A percentile compares a stretch with the other conserved stretches of the same genome.
Conservation (phyloP, 2,888 invertebrate species). For the Polyommatus icarus region DNA sequence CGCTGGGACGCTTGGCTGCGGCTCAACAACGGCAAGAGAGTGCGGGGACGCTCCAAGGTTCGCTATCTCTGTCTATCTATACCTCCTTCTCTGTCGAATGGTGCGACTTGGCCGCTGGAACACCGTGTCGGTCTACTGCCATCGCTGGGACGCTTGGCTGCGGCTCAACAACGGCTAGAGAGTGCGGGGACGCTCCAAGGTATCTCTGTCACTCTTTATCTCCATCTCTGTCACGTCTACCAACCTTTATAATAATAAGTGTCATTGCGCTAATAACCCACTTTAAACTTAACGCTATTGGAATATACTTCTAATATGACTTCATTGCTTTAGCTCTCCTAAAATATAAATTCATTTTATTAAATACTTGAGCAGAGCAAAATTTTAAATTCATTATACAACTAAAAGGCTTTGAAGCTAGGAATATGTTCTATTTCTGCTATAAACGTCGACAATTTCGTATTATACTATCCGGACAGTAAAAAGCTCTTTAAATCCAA, state of each 20-base stretch:
- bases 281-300: not conserved
- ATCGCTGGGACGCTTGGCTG: slow-evolving; percentile 96
- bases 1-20: no score
- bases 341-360: not conserved
- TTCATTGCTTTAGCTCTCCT: not conserved
- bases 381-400: not conserved
- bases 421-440: not conserved
- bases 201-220: slow-evolving; percentile 47
- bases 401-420: not conserved
- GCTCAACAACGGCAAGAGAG: no score
- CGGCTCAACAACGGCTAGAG: slow-evolving; percentile 93
- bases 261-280: not conserved
- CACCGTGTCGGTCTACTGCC: slow-evolving; percentile 91
- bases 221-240: not conserved
- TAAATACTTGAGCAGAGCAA: not conserved
- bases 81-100: not conserved
- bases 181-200: slow-evolving; percentile 94
- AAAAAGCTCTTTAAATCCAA: not conserved
- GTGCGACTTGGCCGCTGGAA: slow-evolving; percentile 92
- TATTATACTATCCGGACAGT: not conserved
- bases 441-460: not conserved
- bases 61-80: slow-evolving; percentile 29
- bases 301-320: not conserved
- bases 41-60: no score
- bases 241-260: not conserved